A percentile compares a stretch with the other conserved stretches of the same genome.
phyloP scores from a whole-genome alignment of 2,797 vertebrate species.

The Pseudochirops cupreus region DNA sequence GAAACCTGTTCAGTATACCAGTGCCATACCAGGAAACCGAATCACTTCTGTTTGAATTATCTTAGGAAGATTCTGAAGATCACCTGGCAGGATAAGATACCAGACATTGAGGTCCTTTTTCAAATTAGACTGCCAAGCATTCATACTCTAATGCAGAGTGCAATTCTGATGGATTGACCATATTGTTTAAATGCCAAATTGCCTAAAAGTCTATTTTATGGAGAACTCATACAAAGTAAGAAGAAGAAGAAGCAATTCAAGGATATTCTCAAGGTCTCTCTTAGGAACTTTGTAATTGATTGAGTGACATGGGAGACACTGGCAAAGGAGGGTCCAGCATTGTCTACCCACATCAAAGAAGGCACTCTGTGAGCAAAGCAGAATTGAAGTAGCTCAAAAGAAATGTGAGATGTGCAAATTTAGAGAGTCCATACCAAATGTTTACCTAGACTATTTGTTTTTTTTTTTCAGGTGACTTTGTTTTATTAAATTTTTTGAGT shows the following conservation, averaged over 20 bases:
- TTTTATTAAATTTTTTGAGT: no score
- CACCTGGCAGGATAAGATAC: background rate
- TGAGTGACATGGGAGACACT: background rate
- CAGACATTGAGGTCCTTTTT: background rate
- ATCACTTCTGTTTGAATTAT: background rate
- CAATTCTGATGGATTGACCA: background rate
- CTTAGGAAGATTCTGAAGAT: background rate
- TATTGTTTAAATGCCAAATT: background rate
- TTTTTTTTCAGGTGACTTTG: no score
- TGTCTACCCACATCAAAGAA: background rate
- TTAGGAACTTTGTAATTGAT: background rate
- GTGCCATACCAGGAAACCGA: background rate
- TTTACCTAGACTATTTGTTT: background rate
- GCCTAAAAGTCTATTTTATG: background rate
- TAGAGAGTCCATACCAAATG: background rate
- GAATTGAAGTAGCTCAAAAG: background rate
- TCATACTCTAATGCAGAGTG: background rate
- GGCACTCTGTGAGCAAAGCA: background rate
- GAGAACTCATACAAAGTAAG: background rate
- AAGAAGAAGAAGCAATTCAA: background rate
- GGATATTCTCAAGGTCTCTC: background rate
- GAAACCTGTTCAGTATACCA: background rate
- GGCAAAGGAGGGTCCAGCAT: background rate
- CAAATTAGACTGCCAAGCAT: background rate
- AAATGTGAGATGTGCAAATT: background rate